Base-by-base conservation (phyloP, 1,140 invertebrate genomes). In the Oreohelix idahoensis region DNA sequence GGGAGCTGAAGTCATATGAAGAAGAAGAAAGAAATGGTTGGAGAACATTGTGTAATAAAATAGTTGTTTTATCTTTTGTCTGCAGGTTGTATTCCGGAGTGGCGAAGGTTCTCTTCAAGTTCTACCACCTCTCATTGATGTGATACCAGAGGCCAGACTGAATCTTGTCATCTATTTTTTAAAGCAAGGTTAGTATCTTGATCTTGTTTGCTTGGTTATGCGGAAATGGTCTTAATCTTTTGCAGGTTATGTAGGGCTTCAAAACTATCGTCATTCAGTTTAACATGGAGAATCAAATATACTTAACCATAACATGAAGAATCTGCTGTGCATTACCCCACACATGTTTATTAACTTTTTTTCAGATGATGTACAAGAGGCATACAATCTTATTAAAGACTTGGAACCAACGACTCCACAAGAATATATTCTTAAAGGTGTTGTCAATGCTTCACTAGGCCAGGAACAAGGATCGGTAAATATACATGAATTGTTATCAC, bases 131-230 rank as follows among this genome's bases (percentile, higher is more conserved):
- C 92, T 99, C 29, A 95, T 99, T 4, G 98, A 99, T 92, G 96
- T 99, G 0, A 96, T 99, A 81, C 97, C 98, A 17, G 98, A 99
- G 94, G 98, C 98, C 10, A 94, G 98, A 79, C 93, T 98, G 0
- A 99, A 99, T 94, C 94, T 99, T 58, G 97, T 98, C 4, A 98
- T 99, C 74, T 97, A 98, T 92, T 95, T 99, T 91, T 94, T 99
- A 23, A 96, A 96, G 89, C 96, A 97, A 92, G 93, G 95, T 95
- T 88, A 85, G 84, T 39, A 5, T 11, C 13, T 26, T 74, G 51
- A 58, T 5, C 15, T 45, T 5, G 15, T 45, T 45, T 5, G 15
- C 42, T n/a, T n/a, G n/a, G n/a, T n/a, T n/a, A n/a, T n/a, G n/a
- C n/a, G n/a, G n/a, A n/a, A n/a, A n/a, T n/a, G n/a, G n/a, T n/a